Percentiles rank a stretch among this genome's conserved stretches.
Evolutionary conservation across 2,888 invertebrate genomes (phyloP).

Genomic region (Fissipunctia ypsillon): DNA sequence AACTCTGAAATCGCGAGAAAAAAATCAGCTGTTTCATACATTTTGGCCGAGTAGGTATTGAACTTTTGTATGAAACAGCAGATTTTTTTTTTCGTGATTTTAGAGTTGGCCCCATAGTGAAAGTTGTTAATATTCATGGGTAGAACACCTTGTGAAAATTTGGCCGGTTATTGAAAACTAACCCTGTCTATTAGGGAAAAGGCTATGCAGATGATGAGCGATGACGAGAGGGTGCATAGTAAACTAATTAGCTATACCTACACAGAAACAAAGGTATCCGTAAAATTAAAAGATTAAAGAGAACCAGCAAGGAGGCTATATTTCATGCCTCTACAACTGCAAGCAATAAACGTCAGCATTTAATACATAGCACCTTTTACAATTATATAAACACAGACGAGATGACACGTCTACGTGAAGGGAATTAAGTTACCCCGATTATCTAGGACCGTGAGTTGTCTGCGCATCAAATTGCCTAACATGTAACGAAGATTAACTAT

Average conservation of each 20-base stretch:
- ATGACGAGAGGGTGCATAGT: not conserved
- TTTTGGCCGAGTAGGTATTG: too few relatives aligned
- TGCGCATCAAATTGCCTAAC: constrained; percentile 40
- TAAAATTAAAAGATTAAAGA: not conserved
- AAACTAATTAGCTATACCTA: not conserved
- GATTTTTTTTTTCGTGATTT: too few relatives aligned
- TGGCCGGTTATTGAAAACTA: too few relatives aligned
- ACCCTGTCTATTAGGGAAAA: too few relatives aligned
- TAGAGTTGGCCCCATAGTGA: too few relatives aligned
- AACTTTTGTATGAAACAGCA: too few relatives aligned
- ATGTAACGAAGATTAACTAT: constrained; percentile 48
- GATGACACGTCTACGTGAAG: constrained; percentile 41
- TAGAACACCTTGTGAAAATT: too few relatives aligned
- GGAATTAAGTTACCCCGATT: constrained; percentile 47
- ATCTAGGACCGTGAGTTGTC: constrained; percentile 31
- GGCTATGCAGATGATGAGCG: not conserved
- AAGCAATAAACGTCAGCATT: not conserved
- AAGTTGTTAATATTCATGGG: too few relatives aligned
- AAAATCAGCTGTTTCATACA: too few relatives aligned
- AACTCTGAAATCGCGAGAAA: too few relatives aligned
- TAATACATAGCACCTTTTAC: constrained; percentile 17
- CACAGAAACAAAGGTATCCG: not conserved
- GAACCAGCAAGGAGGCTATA: not conserved
- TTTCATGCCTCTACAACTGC: not conserved
- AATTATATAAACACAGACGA: constrained; percentile 19